phyloP scores from a whole-genome alignment of 2,888 invertebrate genomes.

The Leptogaster cylindrica region DNA sequence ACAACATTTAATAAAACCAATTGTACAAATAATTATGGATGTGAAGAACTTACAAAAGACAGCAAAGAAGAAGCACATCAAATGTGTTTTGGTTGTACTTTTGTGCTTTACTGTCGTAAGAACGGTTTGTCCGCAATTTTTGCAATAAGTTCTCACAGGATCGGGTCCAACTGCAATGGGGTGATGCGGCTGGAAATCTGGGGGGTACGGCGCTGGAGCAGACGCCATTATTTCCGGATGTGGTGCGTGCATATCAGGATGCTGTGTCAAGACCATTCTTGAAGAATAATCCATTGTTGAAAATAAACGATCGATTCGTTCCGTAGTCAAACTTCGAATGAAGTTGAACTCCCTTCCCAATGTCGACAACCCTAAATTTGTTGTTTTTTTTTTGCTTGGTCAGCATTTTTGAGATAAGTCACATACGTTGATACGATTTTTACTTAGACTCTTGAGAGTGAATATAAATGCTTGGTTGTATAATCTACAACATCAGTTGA shows the following conservation, averaged over 20 bases:
- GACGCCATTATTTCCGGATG: no score
- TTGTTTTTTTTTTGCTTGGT: no score
- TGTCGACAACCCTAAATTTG: no score
- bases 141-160: background rate
- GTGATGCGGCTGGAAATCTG: background rate
- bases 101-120: background rate
- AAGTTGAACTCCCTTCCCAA: no score
- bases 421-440: no score
- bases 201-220: background rate
- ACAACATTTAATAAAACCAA: background rate
- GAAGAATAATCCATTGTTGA: background rate
- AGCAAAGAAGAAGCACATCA: constrained; percentile 5
- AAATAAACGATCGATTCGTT: background rate
- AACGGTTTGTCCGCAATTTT: background rate
- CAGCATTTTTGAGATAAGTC: no score
- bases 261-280: no score
- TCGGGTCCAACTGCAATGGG: constrained; percentile 7
- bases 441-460: no score
- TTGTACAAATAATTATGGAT: background rate
- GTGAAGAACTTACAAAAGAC: constrained; percentile 17
- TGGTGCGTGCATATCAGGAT: no score
- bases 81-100: constrained; percentile 10
- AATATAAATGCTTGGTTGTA: no score
- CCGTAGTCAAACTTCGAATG: background rate
- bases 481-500: no score